A percentile compares a stretch with the other conserved stretches of the same genome.
Evolutionary conservation across 2,113 vertebrate genomes (phyloP).

Genomic region (Antechinus flavipes): DNA sequence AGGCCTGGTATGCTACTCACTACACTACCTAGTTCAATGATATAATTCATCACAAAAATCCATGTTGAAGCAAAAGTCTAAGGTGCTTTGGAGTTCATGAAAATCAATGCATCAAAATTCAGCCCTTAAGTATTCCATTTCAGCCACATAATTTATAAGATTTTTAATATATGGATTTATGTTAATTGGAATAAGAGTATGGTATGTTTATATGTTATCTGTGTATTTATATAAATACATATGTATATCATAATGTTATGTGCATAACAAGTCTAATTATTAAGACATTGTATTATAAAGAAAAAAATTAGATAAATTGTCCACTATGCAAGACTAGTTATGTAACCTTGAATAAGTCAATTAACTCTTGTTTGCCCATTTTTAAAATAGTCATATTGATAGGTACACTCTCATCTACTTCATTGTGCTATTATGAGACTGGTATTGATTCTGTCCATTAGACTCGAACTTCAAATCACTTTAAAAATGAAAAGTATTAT

Average conservation of each 20-base stretch:
- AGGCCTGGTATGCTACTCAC: background rate
- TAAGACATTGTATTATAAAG: background rate
- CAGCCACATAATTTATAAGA: background rate
- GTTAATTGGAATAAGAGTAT: slow-evolving; percentile 8
- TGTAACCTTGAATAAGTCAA: background rate
- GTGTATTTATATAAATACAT: background rate
- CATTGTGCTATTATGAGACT: background rate
- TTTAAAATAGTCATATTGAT: background rate
- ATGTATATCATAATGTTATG: background rate
- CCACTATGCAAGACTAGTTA: background rate
- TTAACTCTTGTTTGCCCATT: background rate
- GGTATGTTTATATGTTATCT: background rate
- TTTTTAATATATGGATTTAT: slow-evolving; percentile 25
- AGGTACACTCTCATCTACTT: background rate
- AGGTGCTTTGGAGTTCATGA: slow-evolving; percentile 8
- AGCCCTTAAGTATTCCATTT: slow-evolving; percentile 29
- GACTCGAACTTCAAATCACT: background rate
- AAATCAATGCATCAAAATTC: background rate
- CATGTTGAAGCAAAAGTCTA: slow-evolving; percentile 13
- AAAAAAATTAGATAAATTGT: background rate
- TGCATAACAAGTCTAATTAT: background rate
- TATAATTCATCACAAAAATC: background rate
- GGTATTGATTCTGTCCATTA: background rate
- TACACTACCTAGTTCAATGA: background rate
- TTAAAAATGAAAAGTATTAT: background rate